A percentile compares a stretch with the other conserved stretches of the same genome.
Evolutionary conservation across 2,888 invertebrate species (phyloP).

Genomic region (Colletes collaris): DNA sequence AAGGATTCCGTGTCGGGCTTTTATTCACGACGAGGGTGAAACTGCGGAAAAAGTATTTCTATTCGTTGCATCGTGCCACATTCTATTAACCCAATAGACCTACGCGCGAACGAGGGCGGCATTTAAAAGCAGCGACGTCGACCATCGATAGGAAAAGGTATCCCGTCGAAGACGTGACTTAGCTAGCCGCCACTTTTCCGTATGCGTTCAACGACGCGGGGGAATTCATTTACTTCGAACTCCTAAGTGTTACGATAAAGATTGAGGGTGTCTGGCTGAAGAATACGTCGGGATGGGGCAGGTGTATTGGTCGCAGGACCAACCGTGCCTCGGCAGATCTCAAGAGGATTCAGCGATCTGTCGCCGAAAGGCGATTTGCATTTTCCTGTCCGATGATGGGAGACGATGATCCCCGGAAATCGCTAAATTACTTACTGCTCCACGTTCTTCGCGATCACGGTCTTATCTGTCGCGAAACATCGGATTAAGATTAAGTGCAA

Average conservation of each 20-base stretch:
- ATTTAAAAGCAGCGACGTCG: conserved; percentile 48
- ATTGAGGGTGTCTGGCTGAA: conserved; percentile 62
- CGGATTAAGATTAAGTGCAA: conserved; percentile 28
- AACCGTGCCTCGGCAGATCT: conserved; percentile 59
- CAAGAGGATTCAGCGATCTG: conserved; percentile 67
- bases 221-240: conserved; percentile 66
- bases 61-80: conserved; percentile 37
- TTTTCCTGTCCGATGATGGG: conserved; percentile 58
- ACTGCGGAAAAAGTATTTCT: conserved; percentile 31
- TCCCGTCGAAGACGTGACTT: conserved; percentile 61
- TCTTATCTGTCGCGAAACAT: conserved; percentile 40
- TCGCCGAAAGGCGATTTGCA: conserved; percentile 66
- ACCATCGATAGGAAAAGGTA: conserved; percentile 34
- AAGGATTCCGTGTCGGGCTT: neutral
- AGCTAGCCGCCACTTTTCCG: conserved; percentile 42
- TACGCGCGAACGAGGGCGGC: conserved; percentile 40
- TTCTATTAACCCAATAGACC: conserved; percentile 52
- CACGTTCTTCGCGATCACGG: conserved; percentile 59
- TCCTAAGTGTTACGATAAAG: conserved; percentile 69
- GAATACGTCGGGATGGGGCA: conserved; percentile 55
- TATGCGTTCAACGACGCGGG: conserved; percentile 54
- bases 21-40: conserved; percentile 22
- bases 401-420: conserved; percentile 60
- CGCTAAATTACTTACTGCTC: conserved; percentile 70
- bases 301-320: conserved; percentile 58